Evolutionary conservation across 1,140 invertebrate species (phyloP), one percentile per base, ranked within the genome.

Genomic region (Lepidurus couesii): DNA sequence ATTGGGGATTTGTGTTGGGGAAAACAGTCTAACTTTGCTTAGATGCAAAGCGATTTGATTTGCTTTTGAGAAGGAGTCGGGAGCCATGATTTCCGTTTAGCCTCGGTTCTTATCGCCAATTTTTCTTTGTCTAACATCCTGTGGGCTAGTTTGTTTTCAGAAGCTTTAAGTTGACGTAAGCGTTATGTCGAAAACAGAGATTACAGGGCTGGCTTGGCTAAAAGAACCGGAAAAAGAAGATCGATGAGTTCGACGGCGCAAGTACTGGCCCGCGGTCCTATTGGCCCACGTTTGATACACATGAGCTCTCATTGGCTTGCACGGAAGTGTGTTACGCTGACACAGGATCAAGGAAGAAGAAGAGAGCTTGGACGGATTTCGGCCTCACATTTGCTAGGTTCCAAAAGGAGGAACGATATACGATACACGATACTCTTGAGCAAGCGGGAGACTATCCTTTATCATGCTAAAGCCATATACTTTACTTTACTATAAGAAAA

Each of bases 221-320:
- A 16, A 21, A 65, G 53, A 65, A n/a, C 53, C 53, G 53, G 53
- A 21, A 65, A 65, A 65, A 7, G 6, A 65, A 65, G 53, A 65
- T 65, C 53, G 53, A 65, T 65, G 53, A 65, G 53, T 21, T 65
- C n/a, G 53, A 65, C 53, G 53, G 53, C 53, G 53, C 53, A 65
- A 65, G 53, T 65, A 65, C 53, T 65, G 13, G 16, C 53, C 53
- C 13, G 6, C 10, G n/a, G 6, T 65, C 21, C 53, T 65, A 65
- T 65, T 65, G 53, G 53, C 53, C 21, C 13, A 21, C 53, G 21
- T 16, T n/a, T 65, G 53, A 21, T 34, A 34, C 53, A 65, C 53
- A 16, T 65, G 21, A 65, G 16, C 21, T 65, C 53, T 65, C 53
- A 65, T 65, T 65, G 53, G 53, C 13, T 65, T 3, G 8, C 53